These are phyloP conservation scores for Tenualosa ilisha DNA, from an alignment of 2,797 vertebrate species.

Conservation along the genomic window DNA sequence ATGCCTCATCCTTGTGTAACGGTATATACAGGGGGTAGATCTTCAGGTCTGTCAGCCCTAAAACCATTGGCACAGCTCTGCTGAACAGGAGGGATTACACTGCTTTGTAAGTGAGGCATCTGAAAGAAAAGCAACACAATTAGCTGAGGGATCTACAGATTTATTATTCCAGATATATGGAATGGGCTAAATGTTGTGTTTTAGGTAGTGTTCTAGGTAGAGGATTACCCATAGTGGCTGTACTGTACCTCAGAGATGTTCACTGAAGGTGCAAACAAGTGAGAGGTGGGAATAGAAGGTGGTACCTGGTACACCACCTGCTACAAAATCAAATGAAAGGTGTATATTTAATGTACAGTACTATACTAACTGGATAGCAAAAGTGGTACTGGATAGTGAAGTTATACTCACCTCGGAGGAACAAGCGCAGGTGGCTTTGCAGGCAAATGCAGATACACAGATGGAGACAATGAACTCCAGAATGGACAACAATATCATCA, in stretches of 20 bases:
- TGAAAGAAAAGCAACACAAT: not conserved
- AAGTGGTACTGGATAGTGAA: not conserved
- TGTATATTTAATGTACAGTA: not conserved
- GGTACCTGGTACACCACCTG: not conserved
- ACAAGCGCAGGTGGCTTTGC: conserved; percentile 27
- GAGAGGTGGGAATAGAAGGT: not conserved
- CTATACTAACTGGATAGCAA: not conserved
- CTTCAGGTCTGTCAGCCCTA: not conserved
- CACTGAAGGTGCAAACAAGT: not conserved
- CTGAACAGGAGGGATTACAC: not conserved
- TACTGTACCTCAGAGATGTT: not conserved
- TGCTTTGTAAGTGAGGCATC: not conserved
- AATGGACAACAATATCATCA: conserved; percentile 36
- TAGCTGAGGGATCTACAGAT: no score
- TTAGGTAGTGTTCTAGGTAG: no score
- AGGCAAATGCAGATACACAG: conserved; percentile 33
- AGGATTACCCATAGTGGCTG: no score
- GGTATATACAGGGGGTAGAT: not conserved
- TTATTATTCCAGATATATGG: no score
- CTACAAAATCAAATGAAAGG: not conserved
- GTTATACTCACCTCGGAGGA: not conserved
- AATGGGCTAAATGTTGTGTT: no score
- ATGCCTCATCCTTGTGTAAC: no score
- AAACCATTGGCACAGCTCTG: not conserved
- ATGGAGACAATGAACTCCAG: conserved; percentile 42